Base-by-base conservation (phyloP, 1,140 invertebrate species). In the Anoplolepis gracilipes region DNA sequence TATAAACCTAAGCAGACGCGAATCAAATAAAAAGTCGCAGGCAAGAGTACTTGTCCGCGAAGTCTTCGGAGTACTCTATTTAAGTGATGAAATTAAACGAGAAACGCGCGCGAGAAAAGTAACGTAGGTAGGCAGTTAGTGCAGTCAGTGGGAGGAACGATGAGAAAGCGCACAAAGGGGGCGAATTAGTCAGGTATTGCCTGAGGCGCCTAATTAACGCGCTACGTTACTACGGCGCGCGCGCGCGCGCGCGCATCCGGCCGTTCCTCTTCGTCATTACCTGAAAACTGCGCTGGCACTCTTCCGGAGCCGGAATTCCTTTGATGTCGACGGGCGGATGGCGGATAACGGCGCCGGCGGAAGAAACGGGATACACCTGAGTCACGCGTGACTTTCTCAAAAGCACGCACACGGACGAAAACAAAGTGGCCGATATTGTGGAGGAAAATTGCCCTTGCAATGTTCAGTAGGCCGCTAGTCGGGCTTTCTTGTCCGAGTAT, bases 361-460 rank as follows among this genome's bases (percentile, higher is more conserved):
- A 72, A 82, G 78, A 73, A 61, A 22, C 49, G 65, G 36, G 33
- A 72, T 57, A 69, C 49, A 42, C 11, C 78, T 11, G 78, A 81
- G 65, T 72, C 65, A 82, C 78, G 78, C 78, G 78, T 59, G 49
- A 82, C 49, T 72, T 67, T 59, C 78, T 49, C 46, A 49, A 70
- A 82, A 82, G 78, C 28, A 46, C 39, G 67, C 78, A 59, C 36
- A 70, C 67, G 19, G 22, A 11, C 33, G 78, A 33, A 49, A 82
- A 72, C 67, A 82, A 82, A 82, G 78, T 72, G n/a, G 67, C 36
- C 25, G 67, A 69, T n/a, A 82, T 82, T 82, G 78, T 82, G 36
- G 36, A 28, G 4, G 53, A 82, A 82, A 82, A 82, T 82, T 82
- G 78, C 78, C 36, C 72, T 39, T 73, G 78, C 78, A 82, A 82